Evolutionary conservation across 1,140 invertebrate genomes (phyloP).

Genomic region (Drosophila virilis): DNA sequence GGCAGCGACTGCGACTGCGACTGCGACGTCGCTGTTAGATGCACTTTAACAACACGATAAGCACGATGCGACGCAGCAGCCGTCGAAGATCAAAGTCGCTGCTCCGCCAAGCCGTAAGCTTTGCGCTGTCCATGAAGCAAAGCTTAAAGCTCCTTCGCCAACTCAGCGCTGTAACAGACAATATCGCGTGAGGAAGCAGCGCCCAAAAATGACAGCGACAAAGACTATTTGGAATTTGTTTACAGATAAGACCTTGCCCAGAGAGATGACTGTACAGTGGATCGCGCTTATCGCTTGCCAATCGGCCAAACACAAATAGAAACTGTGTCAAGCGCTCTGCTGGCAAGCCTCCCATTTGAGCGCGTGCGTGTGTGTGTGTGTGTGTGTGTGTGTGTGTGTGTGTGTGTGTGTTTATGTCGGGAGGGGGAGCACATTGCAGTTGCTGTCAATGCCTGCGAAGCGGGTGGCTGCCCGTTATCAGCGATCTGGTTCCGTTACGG

Average conservation of each 20-base stretch:
- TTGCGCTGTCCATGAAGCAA: neutral
- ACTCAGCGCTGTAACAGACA: neutral
- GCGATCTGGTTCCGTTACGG: conserved; percentile 1
- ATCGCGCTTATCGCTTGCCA: conserved; percentile 19
- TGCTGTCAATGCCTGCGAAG: neutral
- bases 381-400: neutral
- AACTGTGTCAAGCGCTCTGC: conserved; percentile 47
- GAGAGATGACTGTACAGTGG: conserved; percentile 18
- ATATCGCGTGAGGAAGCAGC: neutral
- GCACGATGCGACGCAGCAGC: neutral
- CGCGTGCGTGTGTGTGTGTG: too few relatives aligned
- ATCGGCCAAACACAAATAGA: conserved; percentile 9
- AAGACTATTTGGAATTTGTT: neutral
- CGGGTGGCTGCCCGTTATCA: conserved; percentile 26
- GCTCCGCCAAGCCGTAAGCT: conserved; percentile 8
- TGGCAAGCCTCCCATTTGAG: neutral
- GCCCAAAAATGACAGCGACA: neutral
- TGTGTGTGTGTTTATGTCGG: too few relatives aligned
- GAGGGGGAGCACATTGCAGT: neutral
- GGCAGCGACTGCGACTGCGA: conserved; percentile 13
- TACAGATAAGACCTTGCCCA: conserved; percentile 8
- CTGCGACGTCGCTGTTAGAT: conserved; percentile 13
- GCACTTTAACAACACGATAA: conserved; percentile 49
- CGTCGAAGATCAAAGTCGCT: conserved; percentile 61
- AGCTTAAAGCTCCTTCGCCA: conserved; percentile 11